Base-by-base conservation (phyloP, 35 echinoderm and acorn worm species). In the Holothuria glaberrima region DNA sequence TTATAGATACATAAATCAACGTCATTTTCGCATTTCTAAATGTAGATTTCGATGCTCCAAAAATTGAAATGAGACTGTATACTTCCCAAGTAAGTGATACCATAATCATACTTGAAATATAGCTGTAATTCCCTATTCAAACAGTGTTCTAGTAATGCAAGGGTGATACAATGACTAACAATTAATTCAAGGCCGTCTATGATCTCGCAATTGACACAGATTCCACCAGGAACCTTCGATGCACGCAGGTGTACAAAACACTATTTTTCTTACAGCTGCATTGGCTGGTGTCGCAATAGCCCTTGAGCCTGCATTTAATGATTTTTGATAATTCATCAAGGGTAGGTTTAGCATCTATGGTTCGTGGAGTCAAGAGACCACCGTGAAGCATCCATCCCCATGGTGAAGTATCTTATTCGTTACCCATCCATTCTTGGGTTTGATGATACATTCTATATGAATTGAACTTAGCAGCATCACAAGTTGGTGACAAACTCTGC, bases 261-360 rank as follows among this genome's bases (percentile, higher is more conserved):
- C 41, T 48, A 56, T 82, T 50, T 31, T 52, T 52, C 32, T 56
- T 82, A 48, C 54, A 82, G 17, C 22, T 56, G 13, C 79, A 82
- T 52, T n/a, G 6, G 5, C 25, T 6, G 6, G 2, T 82, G 79
- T 50, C 36, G 24, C 54, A 82, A 4, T 82, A 19, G 6, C 79
- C 79, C 18, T 50, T 72, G 24, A 63, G 41, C 48, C 34, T 28
- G 28, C 38, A 86, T 18, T 25, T 25, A 5, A 88, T n/a, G 0
- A 88, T 69, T 25, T 86, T 86, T 31, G 41, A 30, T 35, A 86
- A 21, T 17, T 7, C 28, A 67, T 68, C 57, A 65, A 59, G 83
- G 17, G 83, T 22, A 9, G 58, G 27, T 20, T 31, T 68, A 31
- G 13, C 29, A 25, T 86, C 83, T 28, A 65, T 86, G 5, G 25